A percentile compares a stretch with the other conserved stretches of the same genome.
Evolutionary conservation across 2,797 vertebrate species (phyloP).

Genomic region (Emydoidea blandingii): DNA sequence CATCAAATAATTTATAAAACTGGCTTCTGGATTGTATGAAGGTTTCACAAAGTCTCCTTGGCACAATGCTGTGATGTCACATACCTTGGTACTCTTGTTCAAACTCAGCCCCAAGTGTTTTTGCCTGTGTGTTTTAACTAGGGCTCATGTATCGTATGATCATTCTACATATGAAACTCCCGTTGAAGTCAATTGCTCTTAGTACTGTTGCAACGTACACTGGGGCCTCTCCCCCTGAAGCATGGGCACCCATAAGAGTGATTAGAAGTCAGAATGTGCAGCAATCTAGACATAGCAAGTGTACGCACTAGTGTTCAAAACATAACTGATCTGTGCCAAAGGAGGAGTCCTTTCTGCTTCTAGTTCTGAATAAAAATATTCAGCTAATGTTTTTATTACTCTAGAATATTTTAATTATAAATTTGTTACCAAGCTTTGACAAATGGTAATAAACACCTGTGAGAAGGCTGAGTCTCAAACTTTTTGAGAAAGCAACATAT

Average conservation of each 20-base stretch:
- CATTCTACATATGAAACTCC: neutral
- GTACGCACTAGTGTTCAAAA: neutral
- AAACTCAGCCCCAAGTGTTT: conserved; percentile 1
- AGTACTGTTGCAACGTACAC: neutral
- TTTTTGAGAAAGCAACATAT: conserved; percentile 23
- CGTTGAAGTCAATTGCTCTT: neutral
- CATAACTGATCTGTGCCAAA: neutral
- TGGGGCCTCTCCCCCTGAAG: neutral
- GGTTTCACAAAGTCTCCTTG: conserved; percentile 4
- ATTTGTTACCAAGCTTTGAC: neutral
- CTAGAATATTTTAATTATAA: conserved; percentile 5
- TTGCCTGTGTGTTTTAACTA: conserved; percentile 26
- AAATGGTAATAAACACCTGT: neutral
- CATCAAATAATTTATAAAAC: neutral
- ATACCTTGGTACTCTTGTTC: accelerated
- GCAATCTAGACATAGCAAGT: neutral
- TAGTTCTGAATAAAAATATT: conserved; percentile 28
- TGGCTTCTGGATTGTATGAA: neutral
- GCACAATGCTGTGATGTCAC: neutral
- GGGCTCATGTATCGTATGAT: neutral
- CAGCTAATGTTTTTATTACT: neutral
- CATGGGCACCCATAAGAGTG: neutral
- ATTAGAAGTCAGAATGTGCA: neutral
- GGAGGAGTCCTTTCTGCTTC: neutral
- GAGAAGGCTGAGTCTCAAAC: neutral